These are phyloP conservation scores for Ophioninae sp. DNA, from an alignment of 2,888 invertebrate species.

Conservation along the genomic window DNA sequence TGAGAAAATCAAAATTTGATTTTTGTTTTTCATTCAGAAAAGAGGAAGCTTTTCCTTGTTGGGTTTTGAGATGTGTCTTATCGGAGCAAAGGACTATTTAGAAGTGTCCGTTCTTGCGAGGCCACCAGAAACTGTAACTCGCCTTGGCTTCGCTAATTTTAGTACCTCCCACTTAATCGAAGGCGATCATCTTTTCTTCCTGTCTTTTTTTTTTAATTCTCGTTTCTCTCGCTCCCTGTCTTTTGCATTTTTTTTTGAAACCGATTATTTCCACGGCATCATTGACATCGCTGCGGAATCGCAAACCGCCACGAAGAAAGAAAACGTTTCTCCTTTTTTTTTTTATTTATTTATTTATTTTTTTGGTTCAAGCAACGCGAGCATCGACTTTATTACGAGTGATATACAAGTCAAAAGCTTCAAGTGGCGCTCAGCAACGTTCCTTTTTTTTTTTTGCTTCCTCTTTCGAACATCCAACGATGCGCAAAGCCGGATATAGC, in stretches of 20 bases:
- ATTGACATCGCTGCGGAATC: slow-evolving; percentile 23
- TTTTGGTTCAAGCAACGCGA: slow-evolving; percentile 7
- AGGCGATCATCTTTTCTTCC: slow-evolving; percentile 13
- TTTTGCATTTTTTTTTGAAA: neutral
- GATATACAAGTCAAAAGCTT: neutral
- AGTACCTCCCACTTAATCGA: slow-evolving; percentile 73
- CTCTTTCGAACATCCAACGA: neutral
- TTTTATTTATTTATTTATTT: too few species aligned
- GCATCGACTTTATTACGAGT: slow-evolving; percentile 25
- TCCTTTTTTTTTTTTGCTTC: neutral
- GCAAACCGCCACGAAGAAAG: too few species aligned
- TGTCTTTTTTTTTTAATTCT: neutral
- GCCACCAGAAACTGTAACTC: slow-evolving; percentile 62
- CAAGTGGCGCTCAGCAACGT: neutral
- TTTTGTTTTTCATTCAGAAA: neutral
- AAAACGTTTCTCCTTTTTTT: neutral
- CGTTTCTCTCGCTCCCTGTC: neutral
- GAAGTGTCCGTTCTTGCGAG: slow-evolving; percentile 69
- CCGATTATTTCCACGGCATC: neutral
- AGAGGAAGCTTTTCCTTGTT: neutral
- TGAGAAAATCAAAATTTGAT: neutral
- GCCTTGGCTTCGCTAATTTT: slow-evolving; percentile 74
- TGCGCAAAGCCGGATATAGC: slow-evolving; percentile 18
- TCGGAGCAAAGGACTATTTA: slow-evolving; percentile 72
- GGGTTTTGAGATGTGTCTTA: slow-evolving; percentile 62